Base-by-base conservation (phyloP, 1,140 invertebrate species). In the Ladona fulva region DNA sequence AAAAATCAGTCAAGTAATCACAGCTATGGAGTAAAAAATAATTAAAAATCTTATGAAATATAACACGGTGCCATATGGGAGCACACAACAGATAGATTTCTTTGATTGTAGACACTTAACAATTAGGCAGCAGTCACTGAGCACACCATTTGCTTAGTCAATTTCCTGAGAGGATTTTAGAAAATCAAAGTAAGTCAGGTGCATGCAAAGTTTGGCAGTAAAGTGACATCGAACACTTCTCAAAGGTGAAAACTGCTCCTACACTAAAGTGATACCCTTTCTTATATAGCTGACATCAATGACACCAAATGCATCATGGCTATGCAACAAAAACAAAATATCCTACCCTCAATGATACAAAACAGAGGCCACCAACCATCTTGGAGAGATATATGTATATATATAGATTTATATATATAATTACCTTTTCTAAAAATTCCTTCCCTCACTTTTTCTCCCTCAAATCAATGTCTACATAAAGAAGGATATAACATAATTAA, bases 1-100 rank as follows among this genome's bases (percentile, higher is more conserved):
- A 66, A 66, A 66, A 66, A 66, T 66, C 52, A 66, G 52, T 66
- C 52, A 66, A 66, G 52, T 66, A 66, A 66, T 66, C 52, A 66
- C 52, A 66, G 52, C 16, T 66, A 66, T 66, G 52, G 52, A 66
- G 52, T 66, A 66, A 66, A 66, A 37, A 66, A 66, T 66, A 66
- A 66, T 66, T 66, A 66, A 66, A 66, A 66, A 66, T 66, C 12
- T 66, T 66, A 66, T 66, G 52, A 66, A 37, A 66, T 66, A 66
- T 66, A 66, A 66, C 52, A 66, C 14, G 52, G n/a, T 66, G 52
- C 52, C 12, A 22, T 66, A 66, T 19, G 52, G 14, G n/a, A 22
- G 52, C 52, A 66, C 14, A 66, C 52, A 66, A 66, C n/a, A 22
- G 52, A 16, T 66, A 22, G 14, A 22, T 66, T 66, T 19, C 16